These are phyloP conservation scores for Tenualosa thibaudeaui DNA, from an alignment of 2,797 vertebrate species.

Conservation along the genomic window DNA sequence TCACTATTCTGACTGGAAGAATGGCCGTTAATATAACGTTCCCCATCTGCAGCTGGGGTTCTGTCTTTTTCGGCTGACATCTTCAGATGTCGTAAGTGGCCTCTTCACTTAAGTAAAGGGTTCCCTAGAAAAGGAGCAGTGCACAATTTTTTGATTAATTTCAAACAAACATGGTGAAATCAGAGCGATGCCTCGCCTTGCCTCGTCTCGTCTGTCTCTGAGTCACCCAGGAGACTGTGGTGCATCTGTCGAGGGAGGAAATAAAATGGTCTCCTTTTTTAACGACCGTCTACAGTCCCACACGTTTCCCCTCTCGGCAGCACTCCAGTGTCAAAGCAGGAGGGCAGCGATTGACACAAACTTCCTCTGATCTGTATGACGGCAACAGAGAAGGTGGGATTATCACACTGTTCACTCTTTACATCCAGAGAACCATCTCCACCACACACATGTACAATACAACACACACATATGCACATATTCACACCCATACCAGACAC, in stretches of 20 bases:
- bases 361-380: constrained; percentile 37
- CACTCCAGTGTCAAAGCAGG: neutral
- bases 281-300: neutral
- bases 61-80: constrained; percentile 73
- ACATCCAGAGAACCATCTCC: neutral
- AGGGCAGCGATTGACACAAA: constrained; percentile 59
- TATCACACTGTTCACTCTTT: neutral
- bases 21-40: constrained; percentile 77
- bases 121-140: constrained; percentile 73
- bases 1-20: constrained; percentile 72
- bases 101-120: constrained; percentile 76
- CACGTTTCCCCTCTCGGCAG: neutral
- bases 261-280: constrained; percentile 9
- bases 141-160: constrained; percentile 76
- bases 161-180: constrained; percentile 70
- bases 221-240: neutral
- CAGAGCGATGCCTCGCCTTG: neutral
- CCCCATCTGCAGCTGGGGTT: constrained; percentile 77
- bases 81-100: constrained; percentile 77
- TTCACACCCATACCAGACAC: neutral
- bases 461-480: neutral
- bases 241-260: constrained; percentile 11
- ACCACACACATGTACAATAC: neutral
- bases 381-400: neutral
- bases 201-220: neutral